Evolutionary conservation across 2,113 vertebrate genomes (phyloP).

Genomic region (Mastomys coucha): DNA sequence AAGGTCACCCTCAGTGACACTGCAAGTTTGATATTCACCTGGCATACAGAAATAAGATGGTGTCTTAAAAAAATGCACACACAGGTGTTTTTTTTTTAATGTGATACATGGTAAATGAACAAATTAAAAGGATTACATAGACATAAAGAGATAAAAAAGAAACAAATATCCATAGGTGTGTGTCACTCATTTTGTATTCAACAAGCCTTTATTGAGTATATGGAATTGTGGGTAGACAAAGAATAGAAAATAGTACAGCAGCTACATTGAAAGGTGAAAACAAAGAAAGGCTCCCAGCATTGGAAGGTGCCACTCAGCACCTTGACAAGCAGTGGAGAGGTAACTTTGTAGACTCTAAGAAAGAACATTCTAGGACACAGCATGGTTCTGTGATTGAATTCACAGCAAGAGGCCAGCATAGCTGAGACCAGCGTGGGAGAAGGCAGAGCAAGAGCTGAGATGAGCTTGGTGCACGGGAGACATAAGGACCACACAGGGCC

Average conservation of each 20-base stretch:
- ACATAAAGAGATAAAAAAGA: neutral
- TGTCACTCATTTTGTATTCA: neutral
- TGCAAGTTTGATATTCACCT: neutral
- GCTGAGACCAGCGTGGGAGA: neutral
- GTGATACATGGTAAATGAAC: neutral
- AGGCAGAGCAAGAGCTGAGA: neutral
- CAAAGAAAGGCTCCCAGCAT: neutral
- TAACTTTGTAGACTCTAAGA: neutral
- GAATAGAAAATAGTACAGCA: neutral
- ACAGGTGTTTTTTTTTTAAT: constrained; percentile 37
- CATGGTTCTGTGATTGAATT: neutral
- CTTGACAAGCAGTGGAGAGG: neutral
- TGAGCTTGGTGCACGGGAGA: neutral
- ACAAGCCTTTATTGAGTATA: neutral
- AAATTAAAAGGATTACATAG: neutral
- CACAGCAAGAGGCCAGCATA: neutral
- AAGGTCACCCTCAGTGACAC: neutral
- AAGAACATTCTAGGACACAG: neutral
- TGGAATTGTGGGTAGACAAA: neutral
- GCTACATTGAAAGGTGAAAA: neutral
- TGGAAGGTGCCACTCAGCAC: neutral
- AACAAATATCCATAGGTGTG: neutral
- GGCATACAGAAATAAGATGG: neutral
- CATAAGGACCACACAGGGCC: neutral
- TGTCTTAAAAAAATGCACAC: neutral